Evolutionary conservation across 2,113 vertebrate species (phyloP).

Genomic region (Passer domesticus): DNA sequence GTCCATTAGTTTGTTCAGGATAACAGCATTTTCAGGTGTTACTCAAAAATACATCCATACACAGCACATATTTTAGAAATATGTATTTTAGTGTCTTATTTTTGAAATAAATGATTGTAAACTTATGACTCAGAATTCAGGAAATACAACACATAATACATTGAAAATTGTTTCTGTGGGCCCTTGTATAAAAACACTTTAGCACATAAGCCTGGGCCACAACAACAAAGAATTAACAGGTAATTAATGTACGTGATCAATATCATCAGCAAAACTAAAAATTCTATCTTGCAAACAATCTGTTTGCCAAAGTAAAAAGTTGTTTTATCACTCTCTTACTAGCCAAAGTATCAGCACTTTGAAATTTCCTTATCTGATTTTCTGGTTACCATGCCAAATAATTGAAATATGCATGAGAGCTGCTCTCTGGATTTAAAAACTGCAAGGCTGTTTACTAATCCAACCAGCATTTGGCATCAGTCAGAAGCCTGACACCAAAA

Average conservation of each 20-base stretch:
- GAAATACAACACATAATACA: not conserved
- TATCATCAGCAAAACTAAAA: not conserved
- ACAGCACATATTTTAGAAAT: not conserved
- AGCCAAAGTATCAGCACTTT: not conserved
- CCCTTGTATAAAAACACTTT: not conserved
- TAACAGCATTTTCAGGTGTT: not conserved
- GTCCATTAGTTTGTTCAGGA: not conserved
- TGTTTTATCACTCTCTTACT: not conserved
- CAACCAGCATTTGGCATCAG: not conserved
- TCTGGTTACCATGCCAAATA: not conserved
- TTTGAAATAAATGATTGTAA: not conserved
- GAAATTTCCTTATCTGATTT: not conserved
- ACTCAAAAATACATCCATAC: not conserved
- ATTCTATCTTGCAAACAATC: not conserved
- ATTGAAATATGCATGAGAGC: not conserved
- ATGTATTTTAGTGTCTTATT: accelerated
- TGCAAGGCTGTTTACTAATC: not conserved
- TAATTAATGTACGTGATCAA: not conserved
- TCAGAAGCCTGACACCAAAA: not conserved
- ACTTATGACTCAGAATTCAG: not conserved
- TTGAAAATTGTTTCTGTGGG: not conserved
- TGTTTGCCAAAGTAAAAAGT: not conserved
- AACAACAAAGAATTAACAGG: not conserved
- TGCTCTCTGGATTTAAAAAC: not conserved
- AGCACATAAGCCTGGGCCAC: not conserved